Conservation (phyloP, 2,113 vertebrate species). For the Falcunculus frontatus region DNA sequence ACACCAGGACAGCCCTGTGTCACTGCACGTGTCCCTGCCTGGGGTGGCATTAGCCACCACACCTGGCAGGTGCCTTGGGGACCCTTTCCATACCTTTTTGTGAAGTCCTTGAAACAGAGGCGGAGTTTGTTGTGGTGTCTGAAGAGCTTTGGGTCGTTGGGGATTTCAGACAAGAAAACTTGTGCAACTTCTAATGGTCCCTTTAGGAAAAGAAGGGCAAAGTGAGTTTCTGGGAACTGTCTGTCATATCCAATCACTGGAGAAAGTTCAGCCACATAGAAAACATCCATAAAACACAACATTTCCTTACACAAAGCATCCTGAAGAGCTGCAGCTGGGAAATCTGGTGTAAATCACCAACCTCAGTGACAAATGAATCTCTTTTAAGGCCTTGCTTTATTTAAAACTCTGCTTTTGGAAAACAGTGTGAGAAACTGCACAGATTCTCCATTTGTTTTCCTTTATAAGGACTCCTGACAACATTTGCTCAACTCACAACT, state of each 20-base stretch:
- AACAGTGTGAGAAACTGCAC: background rate
- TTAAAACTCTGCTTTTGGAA: background rate
- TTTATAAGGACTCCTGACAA: background rate
- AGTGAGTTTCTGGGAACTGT: background rate
- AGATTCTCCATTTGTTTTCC: slow-evolving; percentile 4
- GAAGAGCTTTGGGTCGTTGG: slow-evolving; percentile 95
- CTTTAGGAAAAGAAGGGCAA: slow-evolving; percentile 67
- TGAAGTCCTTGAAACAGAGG: slow-evolving; percentile 99
- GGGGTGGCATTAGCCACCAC: background rate
- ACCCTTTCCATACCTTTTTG: slow-evolving; percentile 84
- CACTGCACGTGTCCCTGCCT: background rate
- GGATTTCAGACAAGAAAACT: slow-evolving; percentile 97
- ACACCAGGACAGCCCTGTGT: background rate
- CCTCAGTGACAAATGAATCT: background rate
- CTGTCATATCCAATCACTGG: background rate
- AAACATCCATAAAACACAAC: background rate
- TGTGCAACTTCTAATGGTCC: slow-evolving; percentile 97
- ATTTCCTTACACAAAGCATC: background rate
- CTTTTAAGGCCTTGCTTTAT: background rate
- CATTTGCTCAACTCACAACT: background rate
- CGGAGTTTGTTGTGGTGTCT: slow-evolving; percentile 97
- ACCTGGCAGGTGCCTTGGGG: background rate
- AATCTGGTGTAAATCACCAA: background rate
- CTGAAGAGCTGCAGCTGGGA: background rate
- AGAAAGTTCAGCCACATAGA: background rate